Evolutionary conservation across 1,140 invertebrate species (phyloP), one percentile per base, ranked within the genome.

Genomic region (Diabrotica undecimpunctata): DNA sequence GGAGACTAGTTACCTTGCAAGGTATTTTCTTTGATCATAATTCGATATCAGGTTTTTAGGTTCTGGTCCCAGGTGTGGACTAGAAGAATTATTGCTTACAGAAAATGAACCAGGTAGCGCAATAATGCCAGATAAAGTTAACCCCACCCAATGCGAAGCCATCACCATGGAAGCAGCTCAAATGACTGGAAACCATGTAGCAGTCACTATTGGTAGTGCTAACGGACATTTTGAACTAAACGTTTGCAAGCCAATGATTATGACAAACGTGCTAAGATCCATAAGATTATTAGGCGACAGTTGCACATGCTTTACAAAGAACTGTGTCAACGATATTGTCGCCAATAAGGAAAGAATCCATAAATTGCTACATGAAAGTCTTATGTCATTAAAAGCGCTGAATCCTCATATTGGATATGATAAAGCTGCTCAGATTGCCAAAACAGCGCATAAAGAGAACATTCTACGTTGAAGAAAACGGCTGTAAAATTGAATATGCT

Each of bases 111-210:
- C 98, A 0, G 98, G 98, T 5, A 96, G 93, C 74, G 97, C 95
- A 36, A 99, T 99, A 70, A 99, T 99, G 98, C 98, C 98, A 53
- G 97, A 96, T 82, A 99, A 99, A 83, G 96, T 99, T 7, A 99
- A 99, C 81, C 98, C 98, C 52, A 99, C 98, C 0, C 98, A 99
- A 78, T 98, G 97, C 79, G 98, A 99, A 81, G 92, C 97, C 0
- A 85, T 99, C 9, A 99, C 97, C 0, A 99, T 99, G 98, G 89
- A 99, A 1, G 93, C 94, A 13, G 94, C 95, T 39, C 97, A 99
- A 82, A 95, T 99, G 35, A 98, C 99, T 91, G 97, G 97, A 38
- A 99, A 99, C 81, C 93, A 99, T 78, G 94, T 97, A 10, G 96
- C 97, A 0, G 90, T 94, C 7, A 92, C 91, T 1, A 77, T 99